Evolutionary conservation across 2,113 vertebrate species (phyloP), one percentile per base, ranked within the genome.

Genomic region (Archilochus colubris): DNA sequence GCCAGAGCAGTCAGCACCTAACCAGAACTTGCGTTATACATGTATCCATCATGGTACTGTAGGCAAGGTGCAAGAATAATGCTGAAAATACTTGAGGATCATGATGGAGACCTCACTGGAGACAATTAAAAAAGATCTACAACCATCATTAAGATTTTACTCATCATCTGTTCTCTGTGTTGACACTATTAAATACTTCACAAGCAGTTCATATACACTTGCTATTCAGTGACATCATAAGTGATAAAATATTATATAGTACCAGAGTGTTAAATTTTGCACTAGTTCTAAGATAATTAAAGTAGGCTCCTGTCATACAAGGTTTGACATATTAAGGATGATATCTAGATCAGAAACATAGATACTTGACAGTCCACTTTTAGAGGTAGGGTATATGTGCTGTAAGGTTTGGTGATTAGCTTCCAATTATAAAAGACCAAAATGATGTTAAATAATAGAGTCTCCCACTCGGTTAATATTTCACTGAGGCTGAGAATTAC

Each of bases 401-500:
- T 84, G 17, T 11, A 86, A 73, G 44, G n/a, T 75, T 90, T 36
- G 27, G 68, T 31, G 64, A 69, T 92, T 94, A 76, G 36, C 44
- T 91, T 92, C 74, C 43, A 93, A 73, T 82, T 94, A 86, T 31
- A 54, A 55, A 88, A 88, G 54, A 90, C 51, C 19, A 72, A 83
- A 93, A 85, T 24, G 44, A 75, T 16, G 21, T 80, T 62, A 31
- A 91, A 70, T 92, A 64, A 89, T 83, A 59, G 50, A 84, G 38
- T 93, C 94, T 94, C 69, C 93, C 72, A 79, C 63, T 51, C 68
- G 53, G 78, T 82, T 91, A 93, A 73, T 85, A 54, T 91, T 84
- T 67, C 76, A 80, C 82, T 90, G 92, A 31, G n/a, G 36, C 68
- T 94, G 76, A 94, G 96, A 96, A 89, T 74, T 91, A 89, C 46